Evolutionary conservation across 1,140 invertebrate species (phyloP).

Genomic region (Drosophila arizonae): DNA sequence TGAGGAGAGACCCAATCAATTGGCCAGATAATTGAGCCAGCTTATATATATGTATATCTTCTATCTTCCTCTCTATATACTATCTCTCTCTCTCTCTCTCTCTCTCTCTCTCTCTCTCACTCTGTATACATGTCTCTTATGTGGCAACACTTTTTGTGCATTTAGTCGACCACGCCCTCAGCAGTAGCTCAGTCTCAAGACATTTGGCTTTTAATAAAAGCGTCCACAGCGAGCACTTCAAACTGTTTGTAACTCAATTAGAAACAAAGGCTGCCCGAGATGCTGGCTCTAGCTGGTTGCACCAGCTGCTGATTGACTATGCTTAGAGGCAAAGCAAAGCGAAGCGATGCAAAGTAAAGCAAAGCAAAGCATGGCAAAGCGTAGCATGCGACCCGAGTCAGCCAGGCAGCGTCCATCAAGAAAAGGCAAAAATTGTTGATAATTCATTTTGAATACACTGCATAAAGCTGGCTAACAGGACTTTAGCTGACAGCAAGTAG

Average conservation of each 20-base stretch:
- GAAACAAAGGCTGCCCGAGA: constrained; percentile 47
- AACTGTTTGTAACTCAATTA: constrained; percentile 72
- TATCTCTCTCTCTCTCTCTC: too few species aligned
- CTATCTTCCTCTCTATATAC: too few species aligned
- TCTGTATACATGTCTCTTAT: not conserved
- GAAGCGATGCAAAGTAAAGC: too few species aligned
- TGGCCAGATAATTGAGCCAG: constrained; percentile 22
- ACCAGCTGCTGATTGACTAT: constrained; percentile 6
- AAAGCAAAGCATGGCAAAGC: not conserved
- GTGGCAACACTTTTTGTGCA: not conserved
- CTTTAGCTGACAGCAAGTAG: not conserved
- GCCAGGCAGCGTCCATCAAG: constrained; percentile 26
- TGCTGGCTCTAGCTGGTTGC: not conserved
- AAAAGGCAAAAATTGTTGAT: constrained; percentile 69
- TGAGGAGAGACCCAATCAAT: constrained; percentile 21
- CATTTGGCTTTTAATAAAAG: constrained; percentile 55
- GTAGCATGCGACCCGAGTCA: constrained; percentile 12
- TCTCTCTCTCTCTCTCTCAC: too few species aligned
- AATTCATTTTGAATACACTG: constrained; percentile 71
- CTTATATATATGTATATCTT: not conserved
- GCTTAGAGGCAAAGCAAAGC: constrained; percentile 13
- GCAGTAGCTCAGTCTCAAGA: constrained; percentile 24
- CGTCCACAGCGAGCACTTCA: constrained; percentile 47
- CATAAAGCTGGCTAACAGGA: not conserved
- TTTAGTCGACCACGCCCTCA: constrained; percentile 12